Conservation (phyloP, 2,888 invertebrate species). For the Nasonia oneida region DNA sequence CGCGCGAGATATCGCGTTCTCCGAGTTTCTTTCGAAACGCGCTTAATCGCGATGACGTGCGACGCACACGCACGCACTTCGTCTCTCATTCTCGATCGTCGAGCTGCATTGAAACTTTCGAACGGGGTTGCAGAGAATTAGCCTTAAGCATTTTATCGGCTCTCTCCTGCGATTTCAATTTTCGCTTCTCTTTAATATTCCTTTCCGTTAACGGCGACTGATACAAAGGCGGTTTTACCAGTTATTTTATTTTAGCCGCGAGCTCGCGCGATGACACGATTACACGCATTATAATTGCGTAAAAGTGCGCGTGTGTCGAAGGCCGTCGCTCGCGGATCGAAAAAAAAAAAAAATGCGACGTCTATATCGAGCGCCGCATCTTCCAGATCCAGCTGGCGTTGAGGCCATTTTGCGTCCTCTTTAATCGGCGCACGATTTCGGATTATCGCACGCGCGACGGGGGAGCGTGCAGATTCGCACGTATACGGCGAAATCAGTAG, state of each 20-base stretch:
- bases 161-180: neutral
- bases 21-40: neutral
- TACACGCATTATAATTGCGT: neutral
- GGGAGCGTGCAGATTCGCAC: no score
- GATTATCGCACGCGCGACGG: neutral
- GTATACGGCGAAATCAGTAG: constrained; percentile 21
- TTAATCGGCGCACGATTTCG: no score
- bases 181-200: neutral
- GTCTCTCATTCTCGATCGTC: neutral
- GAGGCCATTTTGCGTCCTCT: no score
- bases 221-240: neutral
- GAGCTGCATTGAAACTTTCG: neutral
- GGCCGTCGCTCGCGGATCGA: neutral
- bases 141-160: neutral
- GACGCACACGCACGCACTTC: neutral
- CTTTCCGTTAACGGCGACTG: no score
- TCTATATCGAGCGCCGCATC: no score
- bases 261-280: neutral
- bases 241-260: neutral
- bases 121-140: neutral
- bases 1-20: neutral
- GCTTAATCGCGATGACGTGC: neutral
- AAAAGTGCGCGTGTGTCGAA: neutral
- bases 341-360: neutral
- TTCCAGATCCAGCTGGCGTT: no score